phyloP scores from a whole-genome alignment of 2,797 vertebrate species.

The Netta rufina region DNA sequence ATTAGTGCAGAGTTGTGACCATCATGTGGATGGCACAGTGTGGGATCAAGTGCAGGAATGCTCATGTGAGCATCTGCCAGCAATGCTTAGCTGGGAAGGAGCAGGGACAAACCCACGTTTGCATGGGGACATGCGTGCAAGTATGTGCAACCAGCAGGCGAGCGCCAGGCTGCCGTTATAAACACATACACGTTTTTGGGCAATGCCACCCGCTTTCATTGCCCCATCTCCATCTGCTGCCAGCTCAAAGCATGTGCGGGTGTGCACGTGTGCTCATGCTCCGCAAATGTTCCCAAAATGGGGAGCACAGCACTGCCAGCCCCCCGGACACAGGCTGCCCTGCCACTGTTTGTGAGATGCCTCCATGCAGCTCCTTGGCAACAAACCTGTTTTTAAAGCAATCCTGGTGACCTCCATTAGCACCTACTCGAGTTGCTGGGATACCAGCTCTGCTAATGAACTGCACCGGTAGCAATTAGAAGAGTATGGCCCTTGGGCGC shows the following conservation, averaged over 20 bases:
- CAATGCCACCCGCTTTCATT: neutral
- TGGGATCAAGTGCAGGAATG: accelerated
- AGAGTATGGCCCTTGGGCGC: neutral
- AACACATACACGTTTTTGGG: neutral
- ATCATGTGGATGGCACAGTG: accelerated
- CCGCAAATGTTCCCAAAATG: neutral
- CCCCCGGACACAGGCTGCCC: neutral
- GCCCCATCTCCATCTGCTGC: neutral
- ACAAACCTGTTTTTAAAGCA: slow-evolving; percentile 38
- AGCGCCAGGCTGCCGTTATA: neutral
- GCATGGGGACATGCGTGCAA: neutral
- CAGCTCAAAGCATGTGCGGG: neutral
- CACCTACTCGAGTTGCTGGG: slow-evolving; percentile 44
- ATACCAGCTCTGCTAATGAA: neutral
- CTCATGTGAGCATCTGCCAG: neutral
- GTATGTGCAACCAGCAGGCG: neutral
- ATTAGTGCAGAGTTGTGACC: accelerated
- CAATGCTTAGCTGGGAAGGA: neutral
- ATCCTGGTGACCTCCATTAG: slow-evolving; percentile 34
- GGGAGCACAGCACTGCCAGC: neutral
- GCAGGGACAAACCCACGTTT: neutral
- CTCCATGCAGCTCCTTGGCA: slow-evolving; percentile 63
- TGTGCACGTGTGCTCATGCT: neutral
- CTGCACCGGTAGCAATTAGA: slow-evolving; percentile 34
- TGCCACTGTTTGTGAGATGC: slow-evolving; percentile 53